Base-by-base conservation (phyloP, 2,113 vertebrate genomes). In the Eonycteris spelaea region DNA sequence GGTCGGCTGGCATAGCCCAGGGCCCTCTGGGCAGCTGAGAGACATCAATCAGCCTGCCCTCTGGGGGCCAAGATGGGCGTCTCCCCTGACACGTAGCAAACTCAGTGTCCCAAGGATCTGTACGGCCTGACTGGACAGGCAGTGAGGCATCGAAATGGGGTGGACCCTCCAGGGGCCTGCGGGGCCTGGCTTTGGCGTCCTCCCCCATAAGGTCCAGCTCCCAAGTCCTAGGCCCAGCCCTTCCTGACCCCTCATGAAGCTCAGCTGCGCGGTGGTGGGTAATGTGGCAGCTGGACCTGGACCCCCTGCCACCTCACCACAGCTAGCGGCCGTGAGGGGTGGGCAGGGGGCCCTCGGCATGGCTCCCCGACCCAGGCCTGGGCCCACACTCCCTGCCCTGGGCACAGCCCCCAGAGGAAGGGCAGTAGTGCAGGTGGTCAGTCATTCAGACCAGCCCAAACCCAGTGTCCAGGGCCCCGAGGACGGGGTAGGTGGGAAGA, bases 91-190 rank as follows among this genome's bases (percentile, higher is more conserved):
- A 0, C 0, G 7, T 19, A 51, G 75, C 22, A 10, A 55, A 12
- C 0, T 0, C 6, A 6, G 8, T 0, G n/a, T 13, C 19, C 0
- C 0, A 3, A 9, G 7, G 57, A 9, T 38, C 87, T 21, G 4
- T 3, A 6, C 0, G 3, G 22, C 13, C 38, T 5, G 0, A 5
- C 43, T 9, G 24, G 59, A 74, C 51, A 33, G 35, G 14, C 14
- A 2, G 21, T 7, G 0, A 0, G 19, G 26, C 0, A 5, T 22
- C 3, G 5, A 18, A n/a, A 18, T 0, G 1, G 73, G 6, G 2
- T 3, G 3, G 22, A 35, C 22, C 2, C 3, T 2, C 24, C 2
- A 5, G 38, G 71, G 48, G 53, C 40, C 3, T 3, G 7, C 3
- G 0, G 40, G 33, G 14, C 1, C 67, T 22, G n/a, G 61, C 83